These are phyloP conservation scores for Ditylenchus dipsaci DNA, from an alignment of 1,140 invertebrate species.

Conservation along the genomic window DNA sequence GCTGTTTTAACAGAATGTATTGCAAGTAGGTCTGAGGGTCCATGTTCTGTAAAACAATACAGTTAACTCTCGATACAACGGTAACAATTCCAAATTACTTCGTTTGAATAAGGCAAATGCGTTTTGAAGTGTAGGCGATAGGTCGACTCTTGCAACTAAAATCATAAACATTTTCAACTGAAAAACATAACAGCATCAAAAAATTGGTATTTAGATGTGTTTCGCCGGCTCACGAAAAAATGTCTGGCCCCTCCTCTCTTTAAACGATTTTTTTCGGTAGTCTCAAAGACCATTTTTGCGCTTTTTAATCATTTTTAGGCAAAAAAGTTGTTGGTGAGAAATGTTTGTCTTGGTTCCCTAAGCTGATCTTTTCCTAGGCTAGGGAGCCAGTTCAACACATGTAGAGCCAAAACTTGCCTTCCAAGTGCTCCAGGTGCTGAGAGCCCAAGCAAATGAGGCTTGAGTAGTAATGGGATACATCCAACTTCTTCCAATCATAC, in stretches of 20 bases:
- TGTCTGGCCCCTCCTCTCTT: too few species aligned
- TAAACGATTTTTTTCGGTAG: too few species aligned
- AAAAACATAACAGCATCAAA: too few species aligned
- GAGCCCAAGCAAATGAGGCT: conserved; percentile 29
- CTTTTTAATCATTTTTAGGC: too few species aligned
- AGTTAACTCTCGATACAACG: too few species aligned
- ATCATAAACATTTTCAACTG: background rate
- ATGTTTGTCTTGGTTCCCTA: too few species aligned
- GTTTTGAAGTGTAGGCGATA: conserved; percentile 40
- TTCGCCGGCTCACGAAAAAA: too few species aligned
- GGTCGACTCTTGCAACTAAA: conserved; percentile 17
- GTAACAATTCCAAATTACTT: background rate
- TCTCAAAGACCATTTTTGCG: too few species aligned
- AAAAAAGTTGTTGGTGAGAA: too few species aligned
- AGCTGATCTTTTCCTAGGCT: too few species aligned
- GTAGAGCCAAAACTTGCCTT: conserved; percentile 9
- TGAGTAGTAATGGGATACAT: conserved; percentile 34
- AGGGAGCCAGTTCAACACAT: too few species aligned
- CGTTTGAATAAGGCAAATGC: conserved; percentile 31
- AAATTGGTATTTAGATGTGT: too few species aligned
- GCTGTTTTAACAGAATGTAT: conserved; percentile 44
- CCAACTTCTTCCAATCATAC: conserved; percentile 32
- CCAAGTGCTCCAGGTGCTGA: conserved; percentile 30
- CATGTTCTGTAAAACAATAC: conserved; percentile 17
- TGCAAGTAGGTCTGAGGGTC: conserved; percentile 41